phyloP scores from a whole-genome alignment of 2,797 vertebrate genomes.

The Melanogrammus aeglefinus region DNA sequence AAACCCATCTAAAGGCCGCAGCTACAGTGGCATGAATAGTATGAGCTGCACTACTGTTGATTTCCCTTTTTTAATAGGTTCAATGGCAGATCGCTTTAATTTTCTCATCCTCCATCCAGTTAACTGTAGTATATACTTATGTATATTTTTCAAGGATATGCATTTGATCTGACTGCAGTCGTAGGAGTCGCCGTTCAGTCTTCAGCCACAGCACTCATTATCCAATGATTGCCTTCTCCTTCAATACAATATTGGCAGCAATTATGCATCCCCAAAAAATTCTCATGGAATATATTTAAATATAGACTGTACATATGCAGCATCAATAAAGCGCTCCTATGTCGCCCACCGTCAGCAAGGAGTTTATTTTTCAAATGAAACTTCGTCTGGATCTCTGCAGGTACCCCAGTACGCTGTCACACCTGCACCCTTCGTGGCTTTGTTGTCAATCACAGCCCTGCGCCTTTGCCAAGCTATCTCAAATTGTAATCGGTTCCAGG shows the following conservation, averaged over 20 bases:
- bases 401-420: not conserved
- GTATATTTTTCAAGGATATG: not conserved
- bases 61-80: no score
- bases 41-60: no score
- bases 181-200: not conserved
- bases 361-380: not conserved
- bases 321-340: not conserved
- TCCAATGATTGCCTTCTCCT: not conserved
- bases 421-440: not conserved
- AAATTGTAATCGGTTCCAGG: not conserved
- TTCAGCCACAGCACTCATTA: not conserved
- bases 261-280: not conserved
- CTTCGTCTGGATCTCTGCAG: no score
- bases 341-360: not conserved
- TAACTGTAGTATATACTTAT: not conserved
- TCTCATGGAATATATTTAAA: not conserved
- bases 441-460: not conserved
- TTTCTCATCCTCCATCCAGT: not conserved
- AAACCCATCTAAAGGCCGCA: no score
- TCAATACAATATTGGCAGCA: slow-evolving; percentile 3
- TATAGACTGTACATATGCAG: no score
- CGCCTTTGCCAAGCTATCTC: not conserved
- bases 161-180: not conserved
- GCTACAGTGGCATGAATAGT: no score
- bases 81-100: not conserved